Base-by-base conservation (phyloP, 2,888 invertebrate species). In the Busseola fusca region DNA sequence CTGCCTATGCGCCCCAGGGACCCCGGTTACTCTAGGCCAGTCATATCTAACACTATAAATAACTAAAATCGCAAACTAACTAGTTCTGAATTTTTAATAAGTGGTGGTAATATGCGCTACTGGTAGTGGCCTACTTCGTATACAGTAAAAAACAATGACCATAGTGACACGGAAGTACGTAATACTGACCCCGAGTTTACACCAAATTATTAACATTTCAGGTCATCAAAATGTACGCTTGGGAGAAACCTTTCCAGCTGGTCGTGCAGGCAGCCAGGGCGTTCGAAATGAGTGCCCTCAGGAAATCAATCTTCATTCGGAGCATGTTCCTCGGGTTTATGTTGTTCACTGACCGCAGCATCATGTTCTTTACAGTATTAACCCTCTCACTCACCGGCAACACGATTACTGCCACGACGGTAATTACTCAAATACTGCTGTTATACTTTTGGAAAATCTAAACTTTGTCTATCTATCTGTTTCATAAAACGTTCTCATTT, bases 171-270 rank as follows among this genome's bases (percentile, higher is more conserved):
- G 30, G 25, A 50, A 64, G 16, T 72, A 6, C 12, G 1, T 40
- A 27, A 25, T 25, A n/a, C 34, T 45, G 4, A 50, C 16, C 4
- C 18, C 9, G 14, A 50, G 34, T 58, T 62, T n/a, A 34, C 18
- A 59, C 16, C 40, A 27, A 65, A 56, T 37, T 56, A 50, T 63
- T 62, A n/a, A 62, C 4, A 56, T 82, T 87, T 64, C 91, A 97
- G 94, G 98, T 98, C 0, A 98, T 99, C 77, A 99, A 99, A 95
- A 99, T 99, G 98, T 99, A 98, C 90, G 97, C 98, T 3, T 99
- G 99, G 98, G 99, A 99, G 92, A 96, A 96, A 82, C 98, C 98
- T 0, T 99, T 99, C 90, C 97, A 97, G 64, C 91, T 96, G 30
- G 94, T 98, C 0, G 97, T 98, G 18, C 96, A 95, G 64, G 88